phyloP scores from a whole-genome alignment of 2,888 invertebrate genomes.

The Teleiodes luculella region DNA sequence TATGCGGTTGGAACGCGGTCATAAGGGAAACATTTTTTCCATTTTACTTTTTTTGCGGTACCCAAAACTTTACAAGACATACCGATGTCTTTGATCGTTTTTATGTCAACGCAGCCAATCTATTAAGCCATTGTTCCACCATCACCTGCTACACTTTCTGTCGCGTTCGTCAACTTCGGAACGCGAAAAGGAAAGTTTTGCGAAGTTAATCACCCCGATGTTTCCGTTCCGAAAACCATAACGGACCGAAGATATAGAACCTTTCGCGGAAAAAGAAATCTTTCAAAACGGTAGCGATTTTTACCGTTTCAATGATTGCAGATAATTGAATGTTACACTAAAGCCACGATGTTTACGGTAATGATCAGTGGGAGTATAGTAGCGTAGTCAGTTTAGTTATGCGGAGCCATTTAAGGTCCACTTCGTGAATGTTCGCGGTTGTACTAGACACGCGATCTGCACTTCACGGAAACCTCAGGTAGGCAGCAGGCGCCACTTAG shows the following conservation, averaged over 20 bases:
- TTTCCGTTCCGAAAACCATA: slow-evolving; percentile 23
- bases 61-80: slow-evolving; percentile 55
- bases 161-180: slow-evolving; percentile 37
- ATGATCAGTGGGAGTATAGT: slow-evolving; percentile 30
- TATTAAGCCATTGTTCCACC: slow-evolving; percentile 55
- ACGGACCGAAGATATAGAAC: slow-evolving; percentile 17
- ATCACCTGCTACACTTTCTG: slow-evolving; percentile 47
- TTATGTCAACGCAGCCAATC: slow-evolving; percentile 54
- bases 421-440: slow-evolving; percentile 51
- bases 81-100: slow-evolving; percentile 45
- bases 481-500: slow-evolving; percentile 42
- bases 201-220: slow-evolving; percentile 16
- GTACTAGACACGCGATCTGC: slow-evolving; percentile 60
- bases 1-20: slow-evolving; percentile 68
- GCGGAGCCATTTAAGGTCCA: slow-evolving; percentile 40
- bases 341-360: slow-evolving; percentile 19
- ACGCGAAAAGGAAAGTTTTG: slow-evolving; percentile 35
- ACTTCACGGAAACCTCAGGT: slow-evolving; percentile 69
- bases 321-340: slow-evolving; percentile 20
- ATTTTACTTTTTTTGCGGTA: slow-evolving; percentile 40
- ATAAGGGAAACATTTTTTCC: too few relatives aligned
- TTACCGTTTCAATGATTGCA: slow-evolving; percentile 27
- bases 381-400: slow-evolving; percentile 40
- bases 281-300: slow-evolving; percentile 26
- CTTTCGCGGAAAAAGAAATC: slow-evolving; percentile 17